These are phyloP conservation scores for Ctenopoma multispine DNA, from an alignment of 2,797 vertebrate species.

Conservation along the genomic window DNA sequence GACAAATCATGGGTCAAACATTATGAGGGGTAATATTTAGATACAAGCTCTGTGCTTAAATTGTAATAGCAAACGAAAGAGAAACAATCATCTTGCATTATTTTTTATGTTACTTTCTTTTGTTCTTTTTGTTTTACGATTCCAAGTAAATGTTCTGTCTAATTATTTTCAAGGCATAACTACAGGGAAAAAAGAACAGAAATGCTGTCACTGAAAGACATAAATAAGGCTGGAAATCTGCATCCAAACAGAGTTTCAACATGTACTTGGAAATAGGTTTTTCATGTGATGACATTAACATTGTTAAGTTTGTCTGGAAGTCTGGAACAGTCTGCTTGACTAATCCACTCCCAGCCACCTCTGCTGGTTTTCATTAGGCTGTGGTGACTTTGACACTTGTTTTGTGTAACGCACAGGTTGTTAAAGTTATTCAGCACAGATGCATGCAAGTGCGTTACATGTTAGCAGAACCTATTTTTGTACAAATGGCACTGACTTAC, in stretches of 20 bases:
- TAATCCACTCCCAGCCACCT: conserved; percentile 48
- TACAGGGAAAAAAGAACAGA: neutral
- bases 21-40: neutral
- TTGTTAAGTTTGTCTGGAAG: conserved; percentile 18
- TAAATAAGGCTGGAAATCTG: conserved; percentile 42
- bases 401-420: conserved; percentile 63
- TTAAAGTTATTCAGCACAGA: conserved; percentile 65
- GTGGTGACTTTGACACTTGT: conserved; percentile 70
- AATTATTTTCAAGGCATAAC: conserved; percentile 23
- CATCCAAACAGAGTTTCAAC: conserved; percentile 25
- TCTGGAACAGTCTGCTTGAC: conserved; percentile 40
- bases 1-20: neutral
- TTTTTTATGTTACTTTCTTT: neutral
- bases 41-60: neutral
- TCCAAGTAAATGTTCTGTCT: conserved; percentile 25
- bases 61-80: neutral
- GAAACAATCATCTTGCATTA: neutral
- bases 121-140: neutral
- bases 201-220: conserved; percentile 34
- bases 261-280: conserved; percentile 52
- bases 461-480: conserved; percentile 32
- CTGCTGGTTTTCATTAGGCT: conserved; percentile 67
- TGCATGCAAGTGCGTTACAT: conserved; percentile 33
- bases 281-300: conserved; percentile 51
- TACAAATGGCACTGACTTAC: conserved; percentile 34